phyloP scores from a whole-genome alignment of 2,113 vertebrate species.

The Morone chrysops region DNA sequence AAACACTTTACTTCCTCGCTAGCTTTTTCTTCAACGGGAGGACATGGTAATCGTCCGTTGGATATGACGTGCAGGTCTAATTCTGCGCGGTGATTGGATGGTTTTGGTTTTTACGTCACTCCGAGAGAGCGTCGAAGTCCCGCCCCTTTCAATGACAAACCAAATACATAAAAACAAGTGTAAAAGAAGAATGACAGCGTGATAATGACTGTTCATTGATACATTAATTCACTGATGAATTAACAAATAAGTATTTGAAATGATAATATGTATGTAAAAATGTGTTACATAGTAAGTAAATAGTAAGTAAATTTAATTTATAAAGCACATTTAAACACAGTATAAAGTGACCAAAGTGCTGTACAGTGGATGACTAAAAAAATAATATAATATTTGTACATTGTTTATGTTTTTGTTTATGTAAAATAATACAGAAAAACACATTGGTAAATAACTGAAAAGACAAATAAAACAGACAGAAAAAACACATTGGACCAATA shows the following conservation, averaged over 20 bases:
- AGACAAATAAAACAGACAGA: too few relatives aligned
- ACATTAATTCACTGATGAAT: neutral
- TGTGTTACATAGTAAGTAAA: neutral
- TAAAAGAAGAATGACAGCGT: neutral
- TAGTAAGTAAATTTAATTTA: too few relatives aligned
- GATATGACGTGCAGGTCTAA: conserved; percentile 67
- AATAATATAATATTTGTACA: too few relatives aligned
- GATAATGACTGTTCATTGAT: neutral
- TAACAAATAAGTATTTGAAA: neutral
- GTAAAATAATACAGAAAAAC: too few relatives aligned
- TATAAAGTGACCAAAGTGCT: too few relatives aligned
- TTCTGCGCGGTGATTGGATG: conserved; percentile 52
- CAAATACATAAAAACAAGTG: neutral
- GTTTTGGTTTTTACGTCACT: neutral
- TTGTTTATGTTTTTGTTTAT: too few relatives aligned
- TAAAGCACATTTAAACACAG: too few relatives aligned
- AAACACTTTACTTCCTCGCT: conserved; percentile 60
- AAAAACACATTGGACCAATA: too few relatives aligned
- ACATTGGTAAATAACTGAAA: too few relatives aligned
- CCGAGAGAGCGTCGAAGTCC: neutral
- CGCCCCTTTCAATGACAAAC: neutral
- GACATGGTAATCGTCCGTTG: conserved; percentile 70
- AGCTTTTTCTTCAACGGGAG: conserved; percentile 65
- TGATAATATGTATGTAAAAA: neutral
- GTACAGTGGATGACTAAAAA: too few relatives aligned